Base-by-base conservation (phyloP, 2,888 invertebrate genomes). In the Deilephila porcellus region DNA sequence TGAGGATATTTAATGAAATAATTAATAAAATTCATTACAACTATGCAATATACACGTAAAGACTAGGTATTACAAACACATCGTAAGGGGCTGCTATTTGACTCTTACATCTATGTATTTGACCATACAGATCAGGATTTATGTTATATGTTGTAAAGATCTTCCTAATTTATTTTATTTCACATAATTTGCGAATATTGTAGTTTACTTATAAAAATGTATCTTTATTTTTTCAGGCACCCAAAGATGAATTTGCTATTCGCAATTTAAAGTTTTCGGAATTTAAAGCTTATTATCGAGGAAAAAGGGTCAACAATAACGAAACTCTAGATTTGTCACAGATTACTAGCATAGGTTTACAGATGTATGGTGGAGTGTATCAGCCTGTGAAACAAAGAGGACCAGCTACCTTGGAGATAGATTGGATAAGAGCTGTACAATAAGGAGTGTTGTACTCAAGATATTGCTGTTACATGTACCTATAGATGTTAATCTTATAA, bases 291-390 rank as follows among this genome's bases (percentile, higher is more conserved):
- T 96, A 96, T 80, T 96, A 94, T 78, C 92, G 96, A 79, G 96
- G 96, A 11, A 93, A 92, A 80, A 90, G 93, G 80, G 89, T 95
- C n/a, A 94, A 93, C 75, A 91, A 95, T 76, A 95, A 95, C 19
- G 95, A 95, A 80, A 93, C 95, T 0, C 86, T 96, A 29, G 96
- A 96, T 82, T 88, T 90, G 64, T 88, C 95, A 0, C 93, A 95
- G 80, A 94, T 96, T 37, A 96, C 96, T 3, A 95, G 95, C 86
- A 91, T 96, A 76, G 96, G 96, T 7, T 86, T 96, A 63, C 96
- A 96, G 90, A 94, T 96, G 82, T 96, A 95, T 80, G 96, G 96
- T 29, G 96, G 96, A 19, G 96, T 96, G 76, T 96, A 96, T 83
- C 91, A 93, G 78, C 94, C 95, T 8, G 87, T 95, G 25, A 96